Conservation (phyloP, 2,797 vertebrate species). For the Centropyge bicolor region DNA sequence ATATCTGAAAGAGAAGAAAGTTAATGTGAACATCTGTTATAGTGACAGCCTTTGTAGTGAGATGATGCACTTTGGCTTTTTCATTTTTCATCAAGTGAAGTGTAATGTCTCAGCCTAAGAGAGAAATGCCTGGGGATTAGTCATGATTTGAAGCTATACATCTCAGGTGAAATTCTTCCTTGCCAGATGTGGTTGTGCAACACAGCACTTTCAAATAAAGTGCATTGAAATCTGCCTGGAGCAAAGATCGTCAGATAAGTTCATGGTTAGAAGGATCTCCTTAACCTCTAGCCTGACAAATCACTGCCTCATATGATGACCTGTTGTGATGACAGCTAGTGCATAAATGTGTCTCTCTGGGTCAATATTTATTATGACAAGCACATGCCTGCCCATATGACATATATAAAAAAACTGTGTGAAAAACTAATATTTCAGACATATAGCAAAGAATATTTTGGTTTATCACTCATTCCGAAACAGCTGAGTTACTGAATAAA, state of each 20-base stretch:
- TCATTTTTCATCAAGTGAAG: constrained; percentile 23
- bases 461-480: neutral
- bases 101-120: constrained; percentile 8
- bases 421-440: neutral
- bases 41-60: constrained; percentile 3
- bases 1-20: neutral
- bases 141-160: constrained; percentile 57
- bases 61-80: constrained; percentile 12
- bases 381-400: neutral
- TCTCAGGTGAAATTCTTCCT: constrained; percentile 61
- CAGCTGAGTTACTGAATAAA: neutral
- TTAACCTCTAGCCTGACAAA: constrained; percentile 46
- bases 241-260: constrained; percentile 72
- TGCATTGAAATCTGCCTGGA: constrained; percentile 73
- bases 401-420: neutral
- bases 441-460: neutral
- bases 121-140: constrained; percentile 54
- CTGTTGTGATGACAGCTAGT: constrained; percentile 32
- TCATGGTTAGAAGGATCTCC: constrained; percentile 54
- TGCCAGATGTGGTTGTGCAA: constrained; percentile 76
- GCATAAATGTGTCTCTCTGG: constrained; percentile 27
- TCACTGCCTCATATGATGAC: constrained; percentile 35
- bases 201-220: constrained; percentile 59
- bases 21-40: neutral
- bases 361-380: neutral